Base-by-base conservation (phyloP, 2,113 vertebrate species). In the Recurvirostra avosetta region DNA sequence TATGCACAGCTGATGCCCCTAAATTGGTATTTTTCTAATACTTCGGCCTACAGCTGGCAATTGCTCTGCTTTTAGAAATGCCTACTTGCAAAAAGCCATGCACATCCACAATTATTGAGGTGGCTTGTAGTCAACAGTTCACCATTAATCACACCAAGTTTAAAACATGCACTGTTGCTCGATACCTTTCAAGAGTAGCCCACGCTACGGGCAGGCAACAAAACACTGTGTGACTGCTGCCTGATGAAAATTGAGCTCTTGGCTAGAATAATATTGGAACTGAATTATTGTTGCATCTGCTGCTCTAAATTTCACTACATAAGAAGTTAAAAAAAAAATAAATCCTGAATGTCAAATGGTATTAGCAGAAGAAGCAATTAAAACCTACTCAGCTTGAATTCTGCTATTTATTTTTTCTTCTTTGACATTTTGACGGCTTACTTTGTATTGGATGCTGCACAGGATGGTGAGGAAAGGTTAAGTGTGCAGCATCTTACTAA, bases 341-440 rank as follows among this genome's bases (percentile, higher is more conserved):
- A 43, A 52, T 47, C 58, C 63, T 43, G 49, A 65, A 84, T 30
- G 49, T 49, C 63, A 81, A 76, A 59, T 21, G 27, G 18, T 65
- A 62, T 38, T 53, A 91, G 30, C 41, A 78, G 30, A 75, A 80
- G 49, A 6, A 72, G 59, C 26, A 36, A 68, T 29, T 88, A 83
- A 59, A 94, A 92, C 41, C 52, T 85, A 50, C 88, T 75, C 32
- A 86, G 50, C 86, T 36, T 83, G 26, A 38, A 78, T 95, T 93
- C 63, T 89, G 13, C 5, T 82, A 20, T 81, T 87, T 90, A 50
- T 85, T 70, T 71, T 73, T 84, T 27, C 16, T 75, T 72, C 47
- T 74, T 86, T 90, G 90, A 94, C 66, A 86, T 93, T 96, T 96
- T 92, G 75, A 91, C 19, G 27, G 67, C 83, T 87, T 82, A 32